phyloP scores from a whole-genome alignment of 2,888 invertebrate genomes.

The Crossocerus cetratus region DNA sequence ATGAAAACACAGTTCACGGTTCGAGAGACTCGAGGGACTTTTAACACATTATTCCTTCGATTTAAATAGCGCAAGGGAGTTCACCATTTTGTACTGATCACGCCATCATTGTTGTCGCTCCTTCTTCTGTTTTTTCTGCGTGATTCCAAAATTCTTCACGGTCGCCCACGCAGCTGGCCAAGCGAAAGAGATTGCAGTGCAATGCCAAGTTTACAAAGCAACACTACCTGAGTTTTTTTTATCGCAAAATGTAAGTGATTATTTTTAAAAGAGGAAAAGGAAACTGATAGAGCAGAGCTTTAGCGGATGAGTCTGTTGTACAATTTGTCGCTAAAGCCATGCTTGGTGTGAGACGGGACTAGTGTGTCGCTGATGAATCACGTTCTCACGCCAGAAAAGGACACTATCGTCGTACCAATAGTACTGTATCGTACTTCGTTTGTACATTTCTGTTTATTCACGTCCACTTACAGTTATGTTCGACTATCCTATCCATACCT shows the following conservation, averaged over 20 bases:
- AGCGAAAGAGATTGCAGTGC: constrained; percentile 59
- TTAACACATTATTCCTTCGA: constrained; percentile 24
- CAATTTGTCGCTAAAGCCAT: constrained; percentile 48
- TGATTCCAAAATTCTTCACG: constrained; percentile 53
- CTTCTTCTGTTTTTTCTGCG: constrained; percentile 60
- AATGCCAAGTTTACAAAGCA: constrained; percentile 55
- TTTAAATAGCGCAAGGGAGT: constrained; percentile 7
- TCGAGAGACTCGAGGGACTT: constrained; percentile 21
- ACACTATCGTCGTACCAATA: constrained; percentile 42
- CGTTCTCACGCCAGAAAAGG: constrained; percentile 52
- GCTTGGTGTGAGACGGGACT: constrained; percentile 9
- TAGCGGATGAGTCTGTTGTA: constrained; percentile 64
- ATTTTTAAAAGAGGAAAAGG: constrained; percentile 58
- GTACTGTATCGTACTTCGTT: constrained; percentile 72
- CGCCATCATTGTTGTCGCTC: constrained; percentile 40
- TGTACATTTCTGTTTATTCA: constrained; percentile 72
- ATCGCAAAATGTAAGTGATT: constrained; percentile 58
- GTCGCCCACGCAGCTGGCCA: constrained; percentile 39
- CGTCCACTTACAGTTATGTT: constrained; percentile 64
- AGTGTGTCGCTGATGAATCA: constrained; percentile 39
- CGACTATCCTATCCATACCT: constrained; percentile 64
- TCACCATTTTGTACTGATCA: constrained; percentile 33
- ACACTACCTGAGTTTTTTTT: constrained; percentile 60
- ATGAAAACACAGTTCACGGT: constrained; percentile 31
- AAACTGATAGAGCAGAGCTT: constrained; percentile 58